Evolutionary conservation across 2,888 invertebrate species (phyloP), one percentile per base, ranked within the genome.

Genomic region (Tenodera sinensis): DNA sequence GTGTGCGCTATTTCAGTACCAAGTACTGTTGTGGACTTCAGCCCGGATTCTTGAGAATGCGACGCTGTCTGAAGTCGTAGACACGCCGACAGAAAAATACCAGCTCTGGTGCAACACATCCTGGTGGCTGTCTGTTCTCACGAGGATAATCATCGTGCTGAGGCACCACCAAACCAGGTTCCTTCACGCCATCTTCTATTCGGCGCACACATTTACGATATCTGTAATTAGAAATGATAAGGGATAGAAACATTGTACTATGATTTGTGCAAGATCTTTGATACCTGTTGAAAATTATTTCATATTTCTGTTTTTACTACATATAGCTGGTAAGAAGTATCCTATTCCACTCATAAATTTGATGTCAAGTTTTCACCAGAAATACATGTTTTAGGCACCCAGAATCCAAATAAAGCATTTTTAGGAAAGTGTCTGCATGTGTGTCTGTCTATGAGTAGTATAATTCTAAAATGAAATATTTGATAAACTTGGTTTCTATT

Each of bases 41-140:
- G n/a, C 89, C 89, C 2, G 90, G 90, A 81, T 90, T 90, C 82
- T 90, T 90, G 34, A 90, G 92, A 90, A 97, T 95, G 92, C 97
- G 95, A 93, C 98, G 98, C 92, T 97, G 97, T 91, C 98, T 95
- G 94, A 98, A 98, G 94, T 99, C 99, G 94, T 99, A 99, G 90
- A 99, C 97, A 92, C 97, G 96, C 87, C 98, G 96, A 94, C 99
- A 99, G 94, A 98, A 98, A 93, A 99, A 97, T 84, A 99, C 97
- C 93, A 98, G 96, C 92, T 98, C 98, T 87, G 96, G 95, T 90
- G 95, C 94, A 91, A 96, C 94, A 94, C 96, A 93, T 93, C 96
- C 93, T 93, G 96, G 95, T 91, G 97, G 95, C 92, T 95, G 95
- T 93, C 96, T 93, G 90, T 93, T 93, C 89, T 92, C 92, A 90